Conservation (phyloP, 2,797 vertebrate species). For the Macropus fuliginosus region DNA sequence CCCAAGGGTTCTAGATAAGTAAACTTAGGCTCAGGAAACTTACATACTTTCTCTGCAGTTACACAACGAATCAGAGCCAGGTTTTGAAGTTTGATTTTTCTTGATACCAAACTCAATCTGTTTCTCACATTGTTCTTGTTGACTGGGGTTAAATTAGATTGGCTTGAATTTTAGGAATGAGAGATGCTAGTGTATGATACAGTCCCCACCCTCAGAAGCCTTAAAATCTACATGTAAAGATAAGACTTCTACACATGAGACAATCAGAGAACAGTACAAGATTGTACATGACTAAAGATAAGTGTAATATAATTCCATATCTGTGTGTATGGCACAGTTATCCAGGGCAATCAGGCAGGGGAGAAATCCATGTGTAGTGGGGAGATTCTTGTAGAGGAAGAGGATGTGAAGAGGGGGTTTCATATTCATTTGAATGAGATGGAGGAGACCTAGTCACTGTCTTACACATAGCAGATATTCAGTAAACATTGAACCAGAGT, state of each 20-base stretch:
- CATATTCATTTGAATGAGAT: not conserved
- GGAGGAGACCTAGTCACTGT: not conserved
- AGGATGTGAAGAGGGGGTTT: not conserved
- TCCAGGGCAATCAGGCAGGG: not conserved
- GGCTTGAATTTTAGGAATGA: not conserved
- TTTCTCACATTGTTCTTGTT: not conserved
- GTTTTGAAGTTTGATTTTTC: not conserved
- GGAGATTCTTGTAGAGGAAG: not conserved
- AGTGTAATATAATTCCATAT: not conserved
- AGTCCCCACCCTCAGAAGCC: not conserved
- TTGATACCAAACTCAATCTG: not conserved
- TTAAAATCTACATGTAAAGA: not conserved
- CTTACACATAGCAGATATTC: not conserved
- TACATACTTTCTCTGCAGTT: not conserved
- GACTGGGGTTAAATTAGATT: not conserved
- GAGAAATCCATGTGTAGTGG: rapidly evolving
- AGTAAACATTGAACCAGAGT: not conserved
- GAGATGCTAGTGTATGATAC: not conserved
- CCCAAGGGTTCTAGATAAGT: not conserved
- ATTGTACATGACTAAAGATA: not conserved
- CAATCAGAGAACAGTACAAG: not conserved
- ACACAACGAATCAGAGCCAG: not conserved
- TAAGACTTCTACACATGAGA: not conserved
- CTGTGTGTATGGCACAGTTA: rapidly evolving
- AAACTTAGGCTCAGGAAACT: not conserved